Evolutionary conservation across 2,113 vertebrate genomes (phyloP).

Genomic region (Carettochelys insculpta): DNA sequence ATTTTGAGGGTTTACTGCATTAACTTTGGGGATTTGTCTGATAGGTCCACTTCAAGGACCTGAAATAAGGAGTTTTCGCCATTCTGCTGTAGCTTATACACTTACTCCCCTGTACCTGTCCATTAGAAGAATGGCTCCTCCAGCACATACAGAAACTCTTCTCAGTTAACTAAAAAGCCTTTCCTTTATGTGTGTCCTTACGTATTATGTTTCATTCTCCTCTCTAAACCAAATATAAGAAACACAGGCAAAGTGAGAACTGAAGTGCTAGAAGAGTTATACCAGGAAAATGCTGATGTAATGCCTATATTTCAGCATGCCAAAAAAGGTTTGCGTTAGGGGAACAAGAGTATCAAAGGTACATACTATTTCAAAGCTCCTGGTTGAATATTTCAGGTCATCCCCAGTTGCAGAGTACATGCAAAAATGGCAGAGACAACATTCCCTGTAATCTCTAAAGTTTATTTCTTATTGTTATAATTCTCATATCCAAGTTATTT

Average conservation of each 20-base stretch:
- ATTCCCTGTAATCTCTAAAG: slow-evolving; percentile 39
- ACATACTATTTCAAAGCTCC: slow-evolving; percentile 23
- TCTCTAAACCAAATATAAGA: background rate
- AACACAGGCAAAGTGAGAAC: background rate
- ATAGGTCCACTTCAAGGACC: no score
- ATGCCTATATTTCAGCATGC: no score
- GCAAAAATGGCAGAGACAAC: slow-evolving; percentile 52
- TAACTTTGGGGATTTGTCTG: background rate
- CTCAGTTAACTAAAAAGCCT: background rate
- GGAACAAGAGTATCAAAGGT: slow-evolving; percentile 24
- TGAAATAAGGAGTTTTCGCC: background rate
- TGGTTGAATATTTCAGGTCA: slow-evolving; percentile 53
- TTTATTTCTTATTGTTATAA: background rate
- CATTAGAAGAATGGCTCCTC: background rate
- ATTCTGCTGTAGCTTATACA: background rate
- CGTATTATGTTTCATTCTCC: background rate
- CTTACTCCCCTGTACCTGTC: background rate
- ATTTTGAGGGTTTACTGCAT: no score
- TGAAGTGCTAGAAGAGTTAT: background rate
- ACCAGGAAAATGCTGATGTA: slow-evolving; percentile 6
- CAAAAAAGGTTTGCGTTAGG: no score
- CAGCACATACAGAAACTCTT: background rate
- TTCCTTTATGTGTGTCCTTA: background rate
- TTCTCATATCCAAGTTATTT: slow-evolving; percentile 12
- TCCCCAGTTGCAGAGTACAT: slow-evolving; percentile 45